phyloP scores from a whole-genome alignment of 2,888 invertebrate species.

The Onthophagus sagittarius region DNA sequence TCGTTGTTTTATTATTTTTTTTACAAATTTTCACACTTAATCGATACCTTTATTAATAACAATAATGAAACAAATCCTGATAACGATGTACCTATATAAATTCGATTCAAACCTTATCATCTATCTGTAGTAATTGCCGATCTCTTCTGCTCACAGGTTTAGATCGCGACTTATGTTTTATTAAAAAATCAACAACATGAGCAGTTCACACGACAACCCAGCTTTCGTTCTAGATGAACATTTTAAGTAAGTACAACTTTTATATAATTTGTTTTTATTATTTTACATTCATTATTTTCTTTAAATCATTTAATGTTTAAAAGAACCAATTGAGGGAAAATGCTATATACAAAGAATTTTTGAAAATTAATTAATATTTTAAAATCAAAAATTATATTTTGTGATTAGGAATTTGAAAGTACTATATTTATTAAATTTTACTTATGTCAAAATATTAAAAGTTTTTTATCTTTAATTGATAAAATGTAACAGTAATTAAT shows the following conservation, averaged over 20 bases:
- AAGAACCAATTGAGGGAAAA: too few species aligned
- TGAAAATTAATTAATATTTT: not conserved
- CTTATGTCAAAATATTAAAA: not conserved
- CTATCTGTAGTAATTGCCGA: not conserved
- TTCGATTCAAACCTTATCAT: not conserved
- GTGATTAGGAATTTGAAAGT: not conserved
- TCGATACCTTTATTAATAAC: slow-evolving; percentile 1
- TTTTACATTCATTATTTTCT: too few species aligned
- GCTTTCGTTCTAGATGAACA: slow-evolving; percentile 18
- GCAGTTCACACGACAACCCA: slow-evolving; percentile 15
- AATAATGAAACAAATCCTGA: not conserved
- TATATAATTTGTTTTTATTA: slow-evolving; percentile 1
- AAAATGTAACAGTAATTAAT: not conserved
- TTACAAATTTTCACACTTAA: not conserved
- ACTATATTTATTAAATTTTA: not conserved
- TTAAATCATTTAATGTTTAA: too few species aligned
- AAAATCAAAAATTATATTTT: not conserved
- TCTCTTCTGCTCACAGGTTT: not conserved
- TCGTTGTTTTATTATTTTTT: not conserved
- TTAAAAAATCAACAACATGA: not conserved
- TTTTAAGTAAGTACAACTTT: slow-evolving; percentile 11
- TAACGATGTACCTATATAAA: not conserved
- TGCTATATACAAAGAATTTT: too few species aligned
- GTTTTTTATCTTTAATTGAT: not conserved
- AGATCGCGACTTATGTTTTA: not conserved